phyloP scores from a whole-genome alignment of 1,140 invertebrate genomes.

The Tribolium madens region DNA sequence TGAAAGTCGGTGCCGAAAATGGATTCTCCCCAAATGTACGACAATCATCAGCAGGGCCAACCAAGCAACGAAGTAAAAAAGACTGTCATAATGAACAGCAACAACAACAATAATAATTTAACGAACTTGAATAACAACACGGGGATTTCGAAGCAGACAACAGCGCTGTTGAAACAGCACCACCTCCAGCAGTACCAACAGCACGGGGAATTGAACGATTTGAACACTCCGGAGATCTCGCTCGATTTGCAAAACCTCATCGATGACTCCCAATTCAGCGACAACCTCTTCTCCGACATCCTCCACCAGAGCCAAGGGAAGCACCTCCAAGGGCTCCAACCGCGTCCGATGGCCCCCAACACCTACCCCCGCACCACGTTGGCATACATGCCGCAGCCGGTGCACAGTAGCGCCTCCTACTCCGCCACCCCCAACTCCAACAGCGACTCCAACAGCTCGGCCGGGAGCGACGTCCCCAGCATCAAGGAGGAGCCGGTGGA shows the following conservation, averaged over 20 bases:
- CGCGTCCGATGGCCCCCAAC: slow-evolving; percentile 65
- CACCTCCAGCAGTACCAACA: slow-evolving; percentile 77
- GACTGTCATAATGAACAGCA: slow-evolving; percentile 64
- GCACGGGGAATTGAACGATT: slow-evolving; percentile 82
- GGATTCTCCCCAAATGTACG: slow-evolving; percentile 82
- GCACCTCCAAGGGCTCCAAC: slow-evolving; percentile 67
- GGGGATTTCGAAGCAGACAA: slow-evolving; percentile 65
- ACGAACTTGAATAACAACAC: slow-evolving; percentile 63
- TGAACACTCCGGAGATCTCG: slow-evolving; percentile 90
- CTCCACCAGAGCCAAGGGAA: slow-evolving; percentile 71
- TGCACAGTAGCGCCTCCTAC: slow-evolving; percentile 84
- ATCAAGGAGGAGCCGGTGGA: slow-evolving; percentile 88
- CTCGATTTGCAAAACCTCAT: slow-evolving; percentile 90
- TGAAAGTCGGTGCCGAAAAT: slow-evolving; percentile 66
- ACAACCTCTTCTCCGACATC: slow-evolving; percentile 85
- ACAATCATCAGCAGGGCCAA: slow-evolving; percentile 68
- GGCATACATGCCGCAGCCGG: slow-evolving; percentile 91
- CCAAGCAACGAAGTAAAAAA: slow-evolving; percentile 62
- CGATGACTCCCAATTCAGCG: slow-evolving; percentile 87
- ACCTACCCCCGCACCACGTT: slow-evolving; percentile 76
- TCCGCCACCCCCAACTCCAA: slow-evolving; percentile 65
- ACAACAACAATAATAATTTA: slow-evolving; percentile 63
- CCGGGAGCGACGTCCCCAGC: slow-evolving; percentile 73
- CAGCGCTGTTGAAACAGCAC: slow-evolving; percentile 63
- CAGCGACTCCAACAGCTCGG: slow-evolving; percentile 69